Base-by-base conservation (phyloP, 2,113 vertebrate species). In the Stigmatopora nigra region DNA sequence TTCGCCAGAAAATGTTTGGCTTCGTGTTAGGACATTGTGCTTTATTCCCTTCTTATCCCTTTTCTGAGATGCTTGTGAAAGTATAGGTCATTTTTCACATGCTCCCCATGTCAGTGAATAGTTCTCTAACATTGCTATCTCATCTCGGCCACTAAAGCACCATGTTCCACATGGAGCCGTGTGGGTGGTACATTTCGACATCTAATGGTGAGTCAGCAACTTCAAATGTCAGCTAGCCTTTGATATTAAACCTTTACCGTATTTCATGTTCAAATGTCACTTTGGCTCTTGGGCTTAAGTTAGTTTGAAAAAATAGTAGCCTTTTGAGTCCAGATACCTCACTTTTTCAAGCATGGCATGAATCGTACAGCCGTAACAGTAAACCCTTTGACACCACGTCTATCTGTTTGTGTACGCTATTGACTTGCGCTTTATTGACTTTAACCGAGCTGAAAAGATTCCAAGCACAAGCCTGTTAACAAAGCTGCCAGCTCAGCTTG, bases 181-280 rank as follows among this genome's bases (percentile, higher is more conserved):
- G 84, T 85, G 78, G 75, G 85, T 73, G 84, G 82, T 65, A 74
- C 78, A 77, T 84, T 78, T 84, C 76, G 25, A 77, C 80, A 83
- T 88, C 85, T 80, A 73, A 72, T 68, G 56, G 65, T 86, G 84
- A 87, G 80, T 87, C 87, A 83, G 77, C 80, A 74, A 67, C 74
- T 82, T 82, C 78, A 87, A 88, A 88, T 88, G 85, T 88, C 87
- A 88, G 78, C 77, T 63, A 70, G 62, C 74, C 67, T 78, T 82
- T 71, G 65, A 65, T 80, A 79, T 59, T 70, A 77, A 83, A 75
- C 72, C 62, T 52, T 61, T 79, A 70, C 74, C 68, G 76, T 78
- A 83, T 85, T 84, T 86, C 78, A 76, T 86, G 80, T 82, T 75
- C 78, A 86, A 85, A 88, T 85, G 79, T 87, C 87, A 84, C 15